Base-by-base conservation (phyloP, 1,140 invertebrate species). In the Lethrus apterus region DNA sequence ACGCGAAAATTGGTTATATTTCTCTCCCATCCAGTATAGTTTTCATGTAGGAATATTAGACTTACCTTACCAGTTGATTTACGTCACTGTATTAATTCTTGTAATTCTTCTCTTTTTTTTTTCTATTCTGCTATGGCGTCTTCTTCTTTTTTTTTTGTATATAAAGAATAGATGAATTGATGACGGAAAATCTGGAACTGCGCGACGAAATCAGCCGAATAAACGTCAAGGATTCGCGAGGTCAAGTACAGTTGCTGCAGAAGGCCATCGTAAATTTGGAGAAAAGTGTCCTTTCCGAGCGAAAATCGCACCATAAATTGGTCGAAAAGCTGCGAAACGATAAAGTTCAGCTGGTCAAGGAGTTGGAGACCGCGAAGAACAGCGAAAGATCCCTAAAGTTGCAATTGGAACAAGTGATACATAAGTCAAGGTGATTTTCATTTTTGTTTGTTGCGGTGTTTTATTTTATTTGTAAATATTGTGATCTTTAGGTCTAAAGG, bases 301-400 rank as follows among this genome's bases (percentile, higher is more conserved):
- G 68, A 13, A 55, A 51, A n/a, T 60, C 59, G 5, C 70, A 70
- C 54, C 56, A 62, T 31, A 46, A 55, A 29, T 55, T 69, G 48
- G 56, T 71, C 14, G 58, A 67, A 49, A 69, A 64, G 46, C 44
- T 71, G n/a, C 58, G 58, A 33, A 55, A 57, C 4, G 70, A 71
- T 35, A 70, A 70, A 44, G 21, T 55, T 11, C 29, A 46, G 8
- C 38, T 62, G 5, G 19, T 26, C 0, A 54, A 47, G 26, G 51
- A 62, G 38, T 30, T 62, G 30, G 55, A 57, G 30, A 51, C 44
- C 23, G 17, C 46, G 1, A 58, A 49, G 36, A 29, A 10, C 14
- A 55, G 54, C 4, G 56, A 60, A 46, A 58, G 31, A 40, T 41
- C 40, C 13, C 42, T 59, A 19, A 55, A 51, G 15, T n/a, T 33